Base-by-base conservation (phyloP, 1,140 invertebrate genomes). In the Zaprionus kolodkinae region DNA sequence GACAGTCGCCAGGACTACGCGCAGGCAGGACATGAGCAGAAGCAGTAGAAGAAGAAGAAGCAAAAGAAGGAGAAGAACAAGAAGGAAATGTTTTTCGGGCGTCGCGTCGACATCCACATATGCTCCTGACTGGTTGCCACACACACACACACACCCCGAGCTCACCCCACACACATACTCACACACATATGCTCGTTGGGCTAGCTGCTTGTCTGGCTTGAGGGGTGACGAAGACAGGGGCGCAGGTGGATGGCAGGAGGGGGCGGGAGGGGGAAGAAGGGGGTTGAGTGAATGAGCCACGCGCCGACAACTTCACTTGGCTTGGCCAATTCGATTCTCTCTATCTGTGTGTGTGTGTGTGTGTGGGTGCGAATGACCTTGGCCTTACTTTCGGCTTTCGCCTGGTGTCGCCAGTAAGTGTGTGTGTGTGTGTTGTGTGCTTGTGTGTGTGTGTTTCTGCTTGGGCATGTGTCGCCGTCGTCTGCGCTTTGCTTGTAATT, bases 401-500 rank as follows among this genome's bases (percentile, higher is more conserved):
- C 65, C 54, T 74, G 27, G 27, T 66, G 66, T 72, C 59, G 66
- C 54, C 50, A 50, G 45, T 52, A 6, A 15, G 38, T 61, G 52
- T 61, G 25, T 55, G 43, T 40, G 56, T 76, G 65, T 52, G 9
- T 25, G 38, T 61, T 61, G 52, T 57, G 25, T 55, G 43, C n/a
- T n/a, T 40, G 56, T 76, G 65, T 35, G 64, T 74, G 72, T 74
- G 66, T 67, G 35, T 6, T 1, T 43, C 33, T 36, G 38, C 30
- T 25, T 54, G 64, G 67, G 48, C 38, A 56, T 68, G 68, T 80
- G 81, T 75, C 66, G 76, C 72, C 79, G 76, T 76, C 79, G 76
- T 76, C 79, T 77, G 60, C 73, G 61, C 60, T 71, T 63, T 82
- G 72, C 66, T 77, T 79, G 85, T 91, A 91, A 91, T 91, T 90